A percentile compares a stretch with the other conserved stretches of the same genome.
phyloP scores from a whole-genome alignment of 2,113 vertebrate species.

The Lipophrys pholis region DNA sequence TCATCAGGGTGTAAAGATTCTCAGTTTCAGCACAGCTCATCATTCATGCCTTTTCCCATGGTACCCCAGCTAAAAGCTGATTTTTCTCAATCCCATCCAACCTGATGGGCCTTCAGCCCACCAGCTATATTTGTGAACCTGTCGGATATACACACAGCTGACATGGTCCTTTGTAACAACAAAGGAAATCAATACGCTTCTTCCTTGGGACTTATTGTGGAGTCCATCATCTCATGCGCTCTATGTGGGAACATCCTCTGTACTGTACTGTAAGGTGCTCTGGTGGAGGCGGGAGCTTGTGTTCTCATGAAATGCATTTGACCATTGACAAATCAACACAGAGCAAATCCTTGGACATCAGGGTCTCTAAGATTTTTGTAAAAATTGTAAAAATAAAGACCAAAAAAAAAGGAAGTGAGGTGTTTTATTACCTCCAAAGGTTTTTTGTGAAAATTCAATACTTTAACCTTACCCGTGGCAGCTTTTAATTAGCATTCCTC shows the following conservation, averaged over 20 bases:
- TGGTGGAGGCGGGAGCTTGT: not conserved
- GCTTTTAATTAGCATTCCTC: slow-evolving; percentile 34
- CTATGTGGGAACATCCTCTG: slow-evolving; percentile 14
- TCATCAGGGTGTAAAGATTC: not conserved
- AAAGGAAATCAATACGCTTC: slow-evolving; percentile 32
- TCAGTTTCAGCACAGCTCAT: slow-evolving; percentile 15
- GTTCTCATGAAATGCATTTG: slow-evolving; percentile 15
- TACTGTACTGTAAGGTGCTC: slow-evolving; percentile 6
- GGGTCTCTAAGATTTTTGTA: slow-evolving; percentile 4
- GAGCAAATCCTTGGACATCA: not conserved
- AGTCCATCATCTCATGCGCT: slow-evolving; percentile 20
- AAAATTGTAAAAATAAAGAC: not conserved
- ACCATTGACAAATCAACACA: not conserved
- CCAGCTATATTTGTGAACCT: slow-evolving; percentile 12
- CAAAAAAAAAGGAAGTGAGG: not conserved
- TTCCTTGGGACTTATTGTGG: slow-evolving; percentile 9
- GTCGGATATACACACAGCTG: slow-evolving; percentile 27
- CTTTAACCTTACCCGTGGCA: slow-evolving; percentile 16
- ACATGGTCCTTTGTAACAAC: slow-evolving; percentile 33
- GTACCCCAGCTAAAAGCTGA: not conserved
- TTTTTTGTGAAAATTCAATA: slow-evolving; percentile 13
- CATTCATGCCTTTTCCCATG: slow-evolving; percentile 3
- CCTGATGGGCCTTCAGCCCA: slow-evolving; percentile 5
- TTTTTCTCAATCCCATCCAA: slow-evolving; percentile 14
- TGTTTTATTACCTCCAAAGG: not conserved